Conservation (phyloP, 2,888 invertebrate species). For the Zaprionus obscuricornis region DNA sequence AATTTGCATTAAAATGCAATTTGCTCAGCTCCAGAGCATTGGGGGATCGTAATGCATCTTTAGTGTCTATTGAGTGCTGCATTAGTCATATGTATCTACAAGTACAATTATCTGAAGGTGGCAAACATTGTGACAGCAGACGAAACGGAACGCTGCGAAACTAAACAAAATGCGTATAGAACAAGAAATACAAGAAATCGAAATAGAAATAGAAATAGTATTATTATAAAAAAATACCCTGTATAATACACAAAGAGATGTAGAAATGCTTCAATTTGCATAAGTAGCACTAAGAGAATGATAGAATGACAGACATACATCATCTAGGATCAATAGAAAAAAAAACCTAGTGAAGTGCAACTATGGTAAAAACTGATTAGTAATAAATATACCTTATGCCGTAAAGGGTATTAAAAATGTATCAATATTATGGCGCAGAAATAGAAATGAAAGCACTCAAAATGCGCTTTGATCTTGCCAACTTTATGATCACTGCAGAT, state of each 20-base stretch:
- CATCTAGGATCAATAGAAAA: too few relatives aligned
- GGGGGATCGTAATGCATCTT: slow-evolving; percentile 72
- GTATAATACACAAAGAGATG: too few relatives aligned
- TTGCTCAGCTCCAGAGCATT: slow-evolving; percentile 30
- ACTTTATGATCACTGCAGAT: slow-evolving; percentile 51
- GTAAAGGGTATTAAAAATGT: too few relatives aligned
- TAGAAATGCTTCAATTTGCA: too few relatives aligned
- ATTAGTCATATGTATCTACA: slow-evolving; percentile 61
- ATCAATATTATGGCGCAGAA: slow-evolving; percentile 68
- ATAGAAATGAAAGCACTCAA: slow-evolving; percentile 64
- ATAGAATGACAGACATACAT: too few relatives aligned
- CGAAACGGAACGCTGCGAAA: slow-evolving; percentile 31
- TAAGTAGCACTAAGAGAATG: too few relatives aligned
- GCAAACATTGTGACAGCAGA: too few relatives aligned
- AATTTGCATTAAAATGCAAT: slow-evolving; percentile 80
- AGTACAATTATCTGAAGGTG: slow-evolving; percentile 11
- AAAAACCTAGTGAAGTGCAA: too few relatives aligned
- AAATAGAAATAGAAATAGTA: too few relatives aligned
- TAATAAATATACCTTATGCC: too few relatives aligned
- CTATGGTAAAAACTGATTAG: not conserved
- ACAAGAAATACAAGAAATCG: not conserved
- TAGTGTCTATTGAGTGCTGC: slow-evolving; percentile 78
- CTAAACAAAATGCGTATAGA: not conserved
- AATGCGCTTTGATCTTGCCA: slow-evolving; percentile 58
- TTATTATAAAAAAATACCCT: too few relatives aligned